Evolutionary conservation across 2,888 invertebrate genomes (phyloP), one percentile per base, ranked within the genome.

Genomic region (Micoletzkya japonica): DNA sequence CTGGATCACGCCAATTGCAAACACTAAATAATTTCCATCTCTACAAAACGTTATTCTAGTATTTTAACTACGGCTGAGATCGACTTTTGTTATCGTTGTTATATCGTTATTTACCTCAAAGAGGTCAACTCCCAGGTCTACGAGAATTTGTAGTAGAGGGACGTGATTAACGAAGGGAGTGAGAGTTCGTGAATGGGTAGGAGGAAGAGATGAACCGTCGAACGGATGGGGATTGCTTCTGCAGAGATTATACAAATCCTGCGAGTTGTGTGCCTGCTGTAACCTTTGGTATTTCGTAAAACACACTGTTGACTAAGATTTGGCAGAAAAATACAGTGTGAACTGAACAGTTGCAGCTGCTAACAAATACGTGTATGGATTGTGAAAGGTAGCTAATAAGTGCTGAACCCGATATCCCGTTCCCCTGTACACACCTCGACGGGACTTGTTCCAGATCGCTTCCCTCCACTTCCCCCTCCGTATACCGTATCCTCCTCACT

Each of bases 191-290:
- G 83, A 78, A 72, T 82, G 80, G 2, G 81, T 78, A 10, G 84
- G 84, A 20, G 84, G 82, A 4, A 83, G 70, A 1, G 44, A 37
- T 0, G 72, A 63, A 4, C 81, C 72, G 36, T 81, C 76, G 57
- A 84, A 82, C 2, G 84, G 84, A 59, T 84, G 84, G 0, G 84
- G 84, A 72, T 84, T 84, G 28, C 71, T 58, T 10, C 78, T 80
- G 34, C 24, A 75, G 17, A 36, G 36, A 10, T 4, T 3, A 10
- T 20, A 44, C 10, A 14, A 10, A 44, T 44, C 44, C 10, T 44
- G 44, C 44, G 10, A 44, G 10, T 20, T 44, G 10, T 14, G 44
- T 44, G 44, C 44, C 44, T 44, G 20, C 20, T 44, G 10, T 44
- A 14, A 20, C 44, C 44, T 44, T 44, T 44, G 44, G 10, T 14